Conservation (phyloP, 2,797 vertebrate species). For the Sarcoramphus papa region DNA sequence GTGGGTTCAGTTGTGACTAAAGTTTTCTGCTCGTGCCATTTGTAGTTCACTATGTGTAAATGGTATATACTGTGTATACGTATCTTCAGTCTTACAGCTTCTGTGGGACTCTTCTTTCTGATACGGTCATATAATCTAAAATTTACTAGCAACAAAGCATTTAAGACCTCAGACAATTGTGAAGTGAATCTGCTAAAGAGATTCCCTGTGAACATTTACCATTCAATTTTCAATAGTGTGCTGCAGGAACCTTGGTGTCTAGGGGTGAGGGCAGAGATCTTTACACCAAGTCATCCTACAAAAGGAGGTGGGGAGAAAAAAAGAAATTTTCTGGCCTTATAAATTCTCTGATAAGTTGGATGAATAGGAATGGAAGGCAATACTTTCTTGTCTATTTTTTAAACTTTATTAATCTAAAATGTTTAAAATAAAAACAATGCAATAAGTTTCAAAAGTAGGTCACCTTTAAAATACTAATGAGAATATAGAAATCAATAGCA, state of each 20-base stretch:
- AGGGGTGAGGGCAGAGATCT: background rate
- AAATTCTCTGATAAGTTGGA: background rate
- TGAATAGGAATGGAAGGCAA: background rate
- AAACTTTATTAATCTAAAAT: background rate
- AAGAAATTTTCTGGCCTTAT: background rate
- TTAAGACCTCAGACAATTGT: background rate
- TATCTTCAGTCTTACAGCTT: background rate
- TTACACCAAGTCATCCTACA: background rate
- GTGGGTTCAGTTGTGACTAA: background rate
- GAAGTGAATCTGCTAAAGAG: background rate
- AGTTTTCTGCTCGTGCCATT: background rate
- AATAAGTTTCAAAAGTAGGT: background rate
- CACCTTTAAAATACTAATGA: background rate
- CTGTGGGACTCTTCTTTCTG: background rate
- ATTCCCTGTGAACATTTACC: background rate
- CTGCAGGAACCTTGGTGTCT: background rate
- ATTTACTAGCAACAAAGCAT: background rate
- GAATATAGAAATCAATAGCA: background rate
- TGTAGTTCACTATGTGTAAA: background rate
- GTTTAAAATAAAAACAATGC: background rate
- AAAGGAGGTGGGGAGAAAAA: background rate
- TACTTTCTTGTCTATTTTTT: background rate
- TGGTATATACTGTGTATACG: too few relatives aligned
- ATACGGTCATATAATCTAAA: background rate
- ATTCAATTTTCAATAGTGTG: background rate